Base-by-base conservation (phyloP, 2,797 vertebrate species). In the Micropoecilia bifurca region DNA sequence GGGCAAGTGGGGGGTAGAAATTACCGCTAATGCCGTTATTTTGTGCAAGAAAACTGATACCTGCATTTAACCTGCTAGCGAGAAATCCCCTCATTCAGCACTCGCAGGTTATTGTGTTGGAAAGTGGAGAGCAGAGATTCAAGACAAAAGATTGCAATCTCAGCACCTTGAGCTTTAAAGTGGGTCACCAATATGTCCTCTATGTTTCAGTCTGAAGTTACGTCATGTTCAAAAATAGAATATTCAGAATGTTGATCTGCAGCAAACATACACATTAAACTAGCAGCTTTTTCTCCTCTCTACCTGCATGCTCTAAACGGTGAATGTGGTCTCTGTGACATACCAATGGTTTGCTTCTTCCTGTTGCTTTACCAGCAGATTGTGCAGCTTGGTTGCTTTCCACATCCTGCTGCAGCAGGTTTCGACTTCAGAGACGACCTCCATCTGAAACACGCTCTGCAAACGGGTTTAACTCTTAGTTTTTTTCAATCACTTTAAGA, bases 11-110 rank as follows among this genome's bases (percentile, higher is more conserved):
- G n/a, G n/a, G n/a, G 14, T 14, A 53, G 69, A 79, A 82, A 77
- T 9, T 50, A 78, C 89, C 75, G 85, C 92, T 93, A 88, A 80
- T 30, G 86, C 33, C 69, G 87, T 90, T 92, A 81, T 57, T 90
- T 74, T 55, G 74, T 16, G 6, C 0, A 73, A 68, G 91, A 81
- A 92, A 94, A 77, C 66, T 0, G 83, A 94, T 86, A 81, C 30
- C 10, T 2, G 14, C n/a, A 59, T 25, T 57, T 4, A 59, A 75
- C 14, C 53, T 28, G 39, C 14, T 10, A 7, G 3, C 0, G 18
- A 75, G 55, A 46, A 61, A 75, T 30, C 39, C n/a, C 74, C 74
- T 33, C 8, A 75, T 76, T 63, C 50, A 74, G 22, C 18, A 13
- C 0, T 14, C 7, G 4, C 2, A 33, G 47, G 71, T 22, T 22